Percentiles rank a stretch among this genome's conserved stretches.
These are phyloP conservation scores for Champsocephalus esox DNA, from an alignment of 2,797 vertebrate species.

Conservation along the genomic window DNA sequence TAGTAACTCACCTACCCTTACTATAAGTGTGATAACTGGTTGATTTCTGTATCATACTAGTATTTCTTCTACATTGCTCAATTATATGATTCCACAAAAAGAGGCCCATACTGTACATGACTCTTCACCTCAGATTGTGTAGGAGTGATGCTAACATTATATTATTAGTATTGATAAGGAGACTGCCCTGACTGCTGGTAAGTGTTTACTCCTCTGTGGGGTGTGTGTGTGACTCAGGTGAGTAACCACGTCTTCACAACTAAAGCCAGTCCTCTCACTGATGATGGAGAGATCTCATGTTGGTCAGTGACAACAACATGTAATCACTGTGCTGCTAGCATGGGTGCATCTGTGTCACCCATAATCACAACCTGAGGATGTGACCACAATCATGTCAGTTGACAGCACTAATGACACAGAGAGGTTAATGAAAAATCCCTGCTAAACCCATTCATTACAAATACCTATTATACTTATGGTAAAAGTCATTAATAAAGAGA, in stretches of 20 bases:
- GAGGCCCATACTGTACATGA: background rate
- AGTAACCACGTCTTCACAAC: constrained; percentile 7
- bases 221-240: constrained; percentile 25
- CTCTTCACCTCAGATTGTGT: background rate
- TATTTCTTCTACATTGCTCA: background rate
- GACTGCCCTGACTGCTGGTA: background rate
- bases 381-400: constrained; percentile 10
- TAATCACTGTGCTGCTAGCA: constrained; percentile 39
- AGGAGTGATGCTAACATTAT: constrained; percentile 2
- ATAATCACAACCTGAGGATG: constrained; percentile 23
- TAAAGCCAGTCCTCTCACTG: constrained; percentile 32
- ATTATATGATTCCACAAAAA: constrained; percentile 14
- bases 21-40: background rate
- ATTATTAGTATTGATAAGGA: constrained; percentile 7
- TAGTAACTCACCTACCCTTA: background rate
- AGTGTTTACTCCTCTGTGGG: background rate
- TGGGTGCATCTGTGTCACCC: background rate
- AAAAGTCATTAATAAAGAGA: background rate
- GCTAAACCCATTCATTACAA: background rate
- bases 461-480: background rate
- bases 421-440: background rate
- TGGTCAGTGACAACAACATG: constrained; percentile 52
- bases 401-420: constrained; percentile 20
- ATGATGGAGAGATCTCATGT: constrained; percentile 23
- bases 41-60: background rate